Conservation (phyloP, 92 coral and sea anemone species). For the Parazoanthus swiftii region DNA sequence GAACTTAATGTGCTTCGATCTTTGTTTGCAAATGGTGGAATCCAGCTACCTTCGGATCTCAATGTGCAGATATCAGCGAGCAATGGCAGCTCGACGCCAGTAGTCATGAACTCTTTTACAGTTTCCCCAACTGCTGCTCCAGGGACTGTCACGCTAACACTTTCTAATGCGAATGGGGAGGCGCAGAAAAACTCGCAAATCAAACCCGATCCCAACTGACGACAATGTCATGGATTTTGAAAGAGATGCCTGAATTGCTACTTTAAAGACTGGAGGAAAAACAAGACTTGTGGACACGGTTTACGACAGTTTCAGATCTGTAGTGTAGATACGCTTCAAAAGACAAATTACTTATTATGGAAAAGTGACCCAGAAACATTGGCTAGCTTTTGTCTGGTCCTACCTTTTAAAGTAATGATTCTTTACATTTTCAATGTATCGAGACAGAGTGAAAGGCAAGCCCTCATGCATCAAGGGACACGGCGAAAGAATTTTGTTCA, state of each 20-base stretch:
- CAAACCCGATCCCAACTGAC: slow-evolving; percentile 28
- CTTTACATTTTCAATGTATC: no score
- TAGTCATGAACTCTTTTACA: slow-evolving; percentile 36
- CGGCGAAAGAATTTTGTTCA: background rate
- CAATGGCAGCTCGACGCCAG: slow-evolving; percentile 16
- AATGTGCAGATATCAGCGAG: slow-evolving; percentile 71
- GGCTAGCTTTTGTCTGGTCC: no score
- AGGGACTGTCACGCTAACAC: slow-evolving; percentile 22
- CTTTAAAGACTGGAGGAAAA: background rate
- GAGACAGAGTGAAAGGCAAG: no score
- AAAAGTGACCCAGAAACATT: background rate
- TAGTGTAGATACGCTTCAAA: background rate
- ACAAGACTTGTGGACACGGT: no score
- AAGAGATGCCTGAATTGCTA: background rate
- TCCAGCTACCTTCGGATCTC: slow-evolving; percentile 68
- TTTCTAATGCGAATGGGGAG: slow-evolving; percentile 30
- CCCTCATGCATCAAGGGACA: background rate
- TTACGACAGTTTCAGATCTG: background rate
- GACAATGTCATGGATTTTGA: background rate
- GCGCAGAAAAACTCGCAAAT: slow-evolving; percentile 23
- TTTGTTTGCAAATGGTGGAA: slow-evolving; percentile 91
- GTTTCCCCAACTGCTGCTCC: slow-evolving; percentile 46
- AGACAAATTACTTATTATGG: background rate
- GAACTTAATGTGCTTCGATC: slow-evolving; percentile 97
- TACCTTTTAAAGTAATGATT: no score